These are phyloP conservation scores for Drosophila meridiana DNA, from an alignment of 2,888 invertebrate genomes.

Conservation along the genomic window DNA sequence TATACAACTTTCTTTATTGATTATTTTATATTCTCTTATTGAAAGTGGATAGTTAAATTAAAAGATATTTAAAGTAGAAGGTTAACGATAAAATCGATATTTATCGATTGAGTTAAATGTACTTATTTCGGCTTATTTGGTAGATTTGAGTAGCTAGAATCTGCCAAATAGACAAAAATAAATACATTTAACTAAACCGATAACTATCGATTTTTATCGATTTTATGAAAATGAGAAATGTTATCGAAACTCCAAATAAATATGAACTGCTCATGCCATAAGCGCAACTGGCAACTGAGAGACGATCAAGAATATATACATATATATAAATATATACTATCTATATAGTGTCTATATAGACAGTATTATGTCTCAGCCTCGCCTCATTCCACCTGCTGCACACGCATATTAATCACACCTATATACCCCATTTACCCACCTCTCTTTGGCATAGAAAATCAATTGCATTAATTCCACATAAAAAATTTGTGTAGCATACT, in stretches of 20 bases:
- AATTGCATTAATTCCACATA: slow-evolving; percentile 14
- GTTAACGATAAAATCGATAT: no score
- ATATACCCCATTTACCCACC: not conserved
- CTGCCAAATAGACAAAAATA: no score
- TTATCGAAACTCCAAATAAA: not conserved
- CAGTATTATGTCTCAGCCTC: not conserved
- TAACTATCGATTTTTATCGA: not conserved
- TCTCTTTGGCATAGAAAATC: not conserved
- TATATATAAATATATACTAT: not conserved
- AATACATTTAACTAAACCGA: no score
- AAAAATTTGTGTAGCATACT: slow-evolving; percentile 7
- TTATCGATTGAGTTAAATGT: no score
- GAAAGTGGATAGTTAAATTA: no score
- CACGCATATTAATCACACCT: no score
- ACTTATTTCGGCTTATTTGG: no score
- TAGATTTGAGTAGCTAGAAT: no score
- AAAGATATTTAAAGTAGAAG: no score
- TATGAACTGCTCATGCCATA: not conserved
- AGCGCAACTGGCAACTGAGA: not conserved
- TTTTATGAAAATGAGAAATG: not conserved
- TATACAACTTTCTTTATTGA: no score
- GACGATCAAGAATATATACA: not conserved
- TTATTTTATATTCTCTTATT: no score
- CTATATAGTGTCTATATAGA: no score
- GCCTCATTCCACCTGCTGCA: not conserved